Conservation (phyloP, 2,113 vertebrate species). For the Cichladusa arquata region DNA sequence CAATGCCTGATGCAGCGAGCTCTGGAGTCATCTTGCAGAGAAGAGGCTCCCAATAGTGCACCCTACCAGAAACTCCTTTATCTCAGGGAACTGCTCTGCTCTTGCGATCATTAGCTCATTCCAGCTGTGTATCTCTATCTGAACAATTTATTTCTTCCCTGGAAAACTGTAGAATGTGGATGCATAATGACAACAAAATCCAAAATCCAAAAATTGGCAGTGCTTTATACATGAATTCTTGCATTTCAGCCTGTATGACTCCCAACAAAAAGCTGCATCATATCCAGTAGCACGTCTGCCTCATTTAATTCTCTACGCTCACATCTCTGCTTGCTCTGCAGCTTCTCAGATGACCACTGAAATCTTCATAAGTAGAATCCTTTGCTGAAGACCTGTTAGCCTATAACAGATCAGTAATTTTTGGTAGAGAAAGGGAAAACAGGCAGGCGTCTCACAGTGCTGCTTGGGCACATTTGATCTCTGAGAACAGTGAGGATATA, state of each 20-base stretch:
- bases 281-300: not conserved
- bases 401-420: not conserved
- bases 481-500: not conserved
- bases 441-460: accelerated
- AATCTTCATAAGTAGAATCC: not conserved
- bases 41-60: not conserved
- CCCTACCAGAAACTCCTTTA: not conserved
- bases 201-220: not conserved
- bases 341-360: not conserved
- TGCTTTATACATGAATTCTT: not conserved
- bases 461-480: not conserved
- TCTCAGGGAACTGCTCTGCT: not conserved
- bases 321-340: not conserved
- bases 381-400: not conserved
- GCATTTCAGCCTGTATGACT: not conserved
- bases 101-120: not conserved
- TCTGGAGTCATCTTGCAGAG: not conserved
- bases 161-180: not conserved
- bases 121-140: not conserved
- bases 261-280: not conserved
- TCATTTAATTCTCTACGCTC: not conserved
- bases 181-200: not conserved
- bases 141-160: not conserved
- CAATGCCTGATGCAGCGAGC: not conserved
- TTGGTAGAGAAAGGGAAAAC: not conserved